A percentile compares a stretch with the other conserved stretches of the same genome.
These are phyloP conservation scores for Taenioides sp. DNA, from an alignment of 2,797 vertebrate genomes.

Conservation along the genomic window DNA sequence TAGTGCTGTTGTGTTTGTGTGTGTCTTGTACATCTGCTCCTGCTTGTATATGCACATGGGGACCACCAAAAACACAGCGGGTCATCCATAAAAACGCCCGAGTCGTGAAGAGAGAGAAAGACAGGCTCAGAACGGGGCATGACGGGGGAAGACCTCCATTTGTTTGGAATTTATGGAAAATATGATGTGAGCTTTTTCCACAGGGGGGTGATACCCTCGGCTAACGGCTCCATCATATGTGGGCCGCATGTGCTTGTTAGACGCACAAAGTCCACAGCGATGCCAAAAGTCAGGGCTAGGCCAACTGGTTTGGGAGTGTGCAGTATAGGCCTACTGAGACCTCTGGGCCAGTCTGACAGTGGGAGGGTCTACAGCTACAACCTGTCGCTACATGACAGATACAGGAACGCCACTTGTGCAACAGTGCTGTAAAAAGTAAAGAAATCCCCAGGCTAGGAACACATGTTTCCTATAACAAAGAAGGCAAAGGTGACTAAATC, in stretches of 20 bases:
- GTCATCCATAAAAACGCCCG: conserved; percentile 46
- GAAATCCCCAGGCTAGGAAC: conserved; percentile 13
- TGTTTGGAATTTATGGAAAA: conserved; percentile 53
- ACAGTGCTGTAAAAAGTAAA: conserved; percentile 16
- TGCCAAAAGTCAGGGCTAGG: conserved; percentile 19
- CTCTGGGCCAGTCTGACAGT: conserved; percentile 38
- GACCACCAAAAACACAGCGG: conserved; percentile 44
- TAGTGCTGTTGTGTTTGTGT: conserved; percentile 16
- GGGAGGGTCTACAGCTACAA: conserved; percentile 20
- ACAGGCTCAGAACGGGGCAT: conserved; percentile 13
- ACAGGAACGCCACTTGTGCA: conserved; percentile 18
- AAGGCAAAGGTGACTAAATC: conserved; percentile 32
- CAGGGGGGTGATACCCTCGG: conserved; percentile 7
- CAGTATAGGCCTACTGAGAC: conserved; percentile 21
- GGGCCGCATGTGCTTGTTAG: conserved; percentile 15
- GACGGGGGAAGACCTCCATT: conserved; percentile 23
- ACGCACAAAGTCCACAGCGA: conserved; percentile 21
- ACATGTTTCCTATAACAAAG: conserved; percentile 39
- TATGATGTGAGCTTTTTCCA: conserved; percentile 20
- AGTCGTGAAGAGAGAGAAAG: conserved; percentile 42
- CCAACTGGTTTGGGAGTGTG: conserved; percentile 50
- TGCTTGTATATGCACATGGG: conserved; percentile 48
- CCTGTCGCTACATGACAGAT: conserved; percentile 39
- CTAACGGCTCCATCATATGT: conserved; percentile 23
- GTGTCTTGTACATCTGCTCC: conserved; percentile 57